Percentiles rank a stretch among this genome's conserved stretches.
Evolutionary conservation across 2,888 invertebrate genomes (phyloP).

Genomic region (Copidosoma aretas): DNA sequence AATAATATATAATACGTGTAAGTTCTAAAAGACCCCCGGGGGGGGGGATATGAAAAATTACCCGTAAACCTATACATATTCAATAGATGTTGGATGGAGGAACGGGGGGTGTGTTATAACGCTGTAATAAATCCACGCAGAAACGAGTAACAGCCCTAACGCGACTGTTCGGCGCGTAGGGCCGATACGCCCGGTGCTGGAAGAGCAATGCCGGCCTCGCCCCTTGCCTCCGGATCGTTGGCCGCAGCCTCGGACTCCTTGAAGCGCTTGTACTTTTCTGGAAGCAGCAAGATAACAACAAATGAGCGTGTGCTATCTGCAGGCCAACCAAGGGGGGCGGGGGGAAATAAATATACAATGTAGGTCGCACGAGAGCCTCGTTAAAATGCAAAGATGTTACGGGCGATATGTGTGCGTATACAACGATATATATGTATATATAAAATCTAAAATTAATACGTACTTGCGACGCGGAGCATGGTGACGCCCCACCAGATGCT

Average conservation of each 20-base stretch:
- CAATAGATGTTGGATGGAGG: too few relatives aligned
- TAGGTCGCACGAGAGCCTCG: background rate
- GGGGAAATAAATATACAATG: background rate
- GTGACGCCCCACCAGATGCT: conserved; percentile 97
- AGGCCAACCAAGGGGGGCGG: too few relatives aligned
- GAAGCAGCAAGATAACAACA: background rate
- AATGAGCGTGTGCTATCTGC: background rate
- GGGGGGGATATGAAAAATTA: too few relatives aligned
- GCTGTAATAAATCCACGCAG: too few relatives aligned
- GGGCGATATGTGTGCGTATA: too few relatives aligned
- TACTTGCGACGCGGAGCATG: conserved; percentile 88
- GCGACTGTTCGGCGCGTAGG: conserved; percentile 42
- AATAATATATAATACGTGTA: too few relatives aligned
- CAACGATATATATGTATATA: too few relatives aligned
- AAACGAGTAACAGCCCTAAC: too few relatives aligned
- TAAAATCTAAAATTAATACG: conserved; percentile 47
- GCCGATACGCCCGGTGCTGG: conserved; percentile 56
- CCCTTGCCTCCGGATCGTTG: conserved; percentile 55
- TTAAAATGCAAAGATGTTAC: too few relatives aligned
- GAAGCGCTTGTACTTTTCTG: conserved; percentile 60
- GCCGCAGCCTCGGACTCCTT: conserved; percentile 56
- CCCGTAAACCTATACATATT: too few relatives aligned
- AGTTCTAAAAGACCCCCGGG: too few relatives aligned
- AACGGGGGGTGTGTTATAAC: too few relatives aligned
- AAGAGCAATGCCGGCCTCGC: conserved; percentile 46